A percentile compares a stretch with the other conserved stretches of the same genome.
These are phyloP conservation scores for Acanthosoma haemorrhoidale DNA, from an alignment of 2,888 invertebrate genomes.

Conservation along the genomic window DNA sequence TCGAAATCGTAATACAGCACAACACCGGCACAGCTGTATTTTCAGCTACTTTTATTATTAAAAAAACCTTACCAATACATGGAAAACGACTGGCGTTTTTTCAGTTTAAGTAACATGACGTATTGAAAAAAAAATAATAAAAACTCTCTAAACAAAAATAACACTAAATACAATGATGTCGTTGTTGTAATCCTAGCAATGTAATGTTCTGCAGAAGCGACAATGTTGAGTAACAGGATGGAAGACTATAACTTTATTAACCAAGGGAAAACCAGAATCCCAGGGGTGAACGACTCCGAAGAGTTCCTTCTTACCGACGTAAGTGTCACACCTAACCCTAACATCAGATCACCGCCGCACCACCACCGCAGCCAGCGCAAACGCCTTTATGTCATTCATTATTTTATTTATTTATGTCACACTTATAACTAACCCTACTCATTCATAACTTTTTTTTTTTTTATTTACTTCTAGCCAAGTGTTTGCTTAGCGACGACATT, in stretches of 20 bases:
- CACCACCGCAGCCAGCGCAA: not conserved
- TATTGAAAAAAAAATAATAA: not conserved
- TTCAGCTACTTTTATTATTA: too few relatives aligned
- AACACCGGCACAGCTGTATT: too few relatives aligned
- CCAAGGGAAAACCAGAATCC: conserved; percentile 92
- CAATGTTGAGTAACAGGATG: conserved; percentile 55
- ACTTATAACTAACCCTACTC: not conserved
- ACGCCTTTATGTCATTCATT: not conserved
- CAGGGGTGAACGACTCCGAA: conserved; percentile 88
- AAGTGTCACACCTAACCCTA: conserved; percentile 52
- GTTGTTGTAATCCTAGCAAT: conserved; percentile 32
- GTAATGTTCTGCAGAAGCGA: conserved; percentile 37
- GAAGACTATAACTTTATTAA: conserved; percentile 67
- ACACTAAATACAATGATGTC: conserved; percentile 22
- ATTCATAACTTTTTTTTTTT: not conserved
- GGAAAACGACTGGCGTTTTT: too few relatives aligned
- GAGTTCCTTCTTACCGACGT: conserved; percentile 83
- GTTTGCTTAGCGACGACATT: conserved; percentile 79
- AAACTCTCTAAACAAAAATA: not conserved
- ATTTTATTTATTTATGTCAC: not conserved
- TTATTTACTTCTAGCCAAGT: conserved; percentile 43
- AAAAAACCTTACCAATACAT: too few relatives aligned
- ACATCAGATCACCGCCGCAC: not conserved
- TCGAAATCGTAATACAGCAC: too few relatives aligned
- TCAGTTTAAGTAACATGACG: not conserved